These are phyloP conservation scores for Cryptocheilus praepositus DNA, from an alignment of 2,888 invertebrate species.

Conservation along the genomic window DNA sequence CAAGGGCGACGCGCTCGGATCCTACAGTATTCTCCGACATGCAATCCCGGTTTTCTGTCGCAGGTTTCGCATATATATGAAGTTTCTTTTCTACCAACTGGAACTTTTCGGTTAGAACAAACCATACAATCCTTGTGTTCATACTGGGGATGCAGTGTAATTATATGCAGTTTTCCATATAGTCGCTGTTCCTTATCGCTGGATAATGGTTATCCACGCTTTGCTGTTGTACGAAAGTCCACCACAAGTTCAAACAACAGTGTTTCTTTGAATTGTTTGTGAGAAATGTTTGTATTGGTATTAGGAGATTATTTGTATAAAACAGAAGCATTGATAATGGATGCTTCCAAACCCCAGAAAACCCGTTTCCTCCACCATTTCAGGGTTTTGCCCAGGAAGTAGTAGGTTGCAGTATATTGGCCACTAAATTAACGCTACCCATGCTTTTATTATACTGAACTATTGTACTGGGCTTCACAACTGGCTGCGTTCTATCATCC, in stretches of 20 bases:
- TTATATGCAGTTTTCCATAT: no score
- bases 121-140: no score
- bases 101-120: no score
- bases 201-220: no score
- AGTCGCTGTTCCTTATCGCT: no score
- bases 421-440: constrained; percentile 10
- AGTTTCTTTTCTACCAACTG: constrained; percentile 15
- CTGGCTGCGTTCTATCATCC: constrained; percentile 25
- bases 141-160: no score
- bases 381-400: constrained; percentile 20
- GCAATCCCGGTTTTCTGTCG: constrained; percentile 10
- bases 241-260: constrained; percentile 24
- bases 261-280: constrained; percentile 23
- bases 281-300: constrained; percentile 15
- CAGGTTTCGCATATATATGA: constrained; percentile 2
- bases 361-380: constrained; percentile 19
- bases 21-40: constrained; percentile 12
- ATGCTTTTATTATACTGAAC: constrained; percentile 20
- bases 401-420: constrained; percentile 21
- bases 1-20: no score
- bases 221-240: constrained; percentile 19
- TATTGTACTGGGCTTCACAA: constrained; percentile 21
- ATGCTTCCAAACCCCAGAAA: no score
- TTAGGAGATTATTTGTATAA: constrained; percentile 18
- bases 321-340: not conserved